A percentile compares a stretch with the other conserved stretches of the same genome.
Conservation (phyloP, 1,140 invertebrate species). For the Drosophila baimaii region DNA sequence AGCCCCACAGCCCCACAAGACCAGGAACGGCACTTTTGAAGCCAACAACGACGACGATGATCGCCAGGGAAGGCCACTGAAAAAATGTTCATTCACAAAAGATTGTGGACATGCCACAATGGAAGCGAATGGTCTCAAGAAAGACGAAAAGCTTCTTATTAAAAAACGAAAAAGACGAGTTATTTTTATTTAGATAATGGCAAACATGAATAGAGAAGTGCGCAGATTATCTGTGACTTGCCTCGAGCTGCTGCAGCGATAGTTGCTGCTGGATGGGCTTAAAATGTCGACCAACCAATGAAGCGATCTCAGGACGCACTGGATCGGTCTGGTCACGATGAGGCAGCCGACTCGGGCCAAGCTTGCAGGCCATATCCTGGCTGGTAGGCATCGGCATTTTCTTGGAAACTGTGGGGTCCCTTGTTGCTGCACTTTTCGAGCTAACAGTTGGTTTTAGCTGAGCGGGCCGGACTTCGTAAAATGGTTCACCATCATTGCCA, state of each 20-base stretch:
- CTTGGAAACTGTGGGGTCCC: neutral
- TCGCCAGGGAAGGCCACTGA: conserved; percentile 7
- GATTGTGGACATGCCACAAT: conserved; percentile 61
- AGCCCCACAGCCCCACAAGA: conserved; percentile 20
- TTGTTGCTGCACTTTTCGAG: no score
- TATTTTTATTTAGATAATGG: neutral
- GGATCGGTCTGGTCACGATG: neutral
- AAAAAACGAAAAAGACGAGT: conserved; percentile 11
- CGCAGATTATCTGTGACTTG: neutral
- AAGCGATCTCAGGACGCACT: neutral
- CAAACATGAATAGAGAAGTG: neutral
- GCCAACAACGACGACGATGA: conserved; percentile 6
- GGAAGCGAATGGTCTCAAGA: conserved; percentile 64
- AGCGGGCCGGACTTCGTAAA: neutral
- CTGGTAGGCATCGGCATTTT: neutral
- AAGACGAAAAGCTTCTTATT: conserved; percentile 2
- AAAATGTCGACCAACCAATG: no score
- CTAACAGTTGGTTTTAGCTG: neutral
- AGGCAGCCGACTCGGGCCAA: neutral
- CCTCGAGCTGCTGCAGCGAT: neutral
- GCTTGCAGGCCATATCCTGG: neutral
- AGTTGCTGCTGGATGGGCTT: neutral
- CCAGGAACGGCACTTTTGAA: conserved; percentile 68
- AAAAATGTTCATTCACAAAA: conserved; percentile 69
- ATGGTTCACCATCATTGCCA: neutral